These are phyloP conservation scores for Microcebus ravelobensis DNA, from an alignment of 2,113 vertebrate genomes.

Conservation along the genomic window DNA sequence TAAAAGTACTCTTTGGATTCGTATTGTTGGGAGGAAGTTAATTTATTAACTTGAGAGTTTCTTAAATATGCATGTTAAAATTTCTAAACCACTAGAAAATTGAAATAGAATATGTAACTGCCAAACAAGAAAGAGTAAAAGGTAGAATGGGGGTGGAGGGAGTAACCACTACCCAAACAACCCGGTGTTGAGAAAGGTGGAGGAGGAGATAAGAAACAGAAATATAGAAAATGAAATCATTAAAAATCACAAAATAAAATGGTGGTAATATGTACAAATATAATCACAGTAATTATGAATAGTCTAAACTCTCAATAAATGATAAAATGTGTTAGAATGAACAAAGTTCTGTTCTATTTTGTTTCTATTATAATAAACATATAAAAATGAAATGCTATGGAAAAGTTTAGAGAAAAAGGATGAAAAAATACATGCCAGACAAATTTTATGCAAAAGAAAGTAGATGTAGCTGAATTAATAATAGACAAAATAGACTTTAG, in stretches of 20 bases:
- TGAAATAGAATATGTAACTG: not conserved
- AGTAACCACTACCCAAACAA: not conserved
- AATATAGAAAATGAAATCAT: not conserved
- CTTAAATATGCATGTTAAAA: conserved; percentile 34
- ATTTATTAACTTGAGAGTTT: not conserved
- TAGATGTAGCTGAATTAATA: not conserved
- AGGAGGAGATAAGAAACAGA: not conserved
- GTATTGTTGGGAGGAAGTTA: not conserved
- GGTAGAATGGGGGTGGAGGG: not conserved
- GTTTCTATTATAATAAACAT: not conserved
- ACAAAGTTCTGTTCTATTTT: not conserved
- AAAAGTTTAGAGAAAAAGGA: not conserved
- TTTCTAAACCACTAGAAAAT: not conserved
- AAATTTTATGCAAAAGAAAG: not conserved
- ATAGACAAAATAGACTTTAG: not conserved
- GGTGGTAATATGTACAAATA: not conserved
- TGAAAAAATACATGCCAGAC: not conserved
- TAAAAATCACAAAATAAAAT: not conserved
- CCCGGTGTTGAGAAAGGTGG: not conserved
- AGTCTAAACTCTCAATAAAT: not conserved
- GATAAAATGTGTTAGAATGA: not conserved
- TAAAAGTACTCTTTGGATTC: not conserved
- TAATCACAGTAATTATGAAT: conserved; percentile 2
- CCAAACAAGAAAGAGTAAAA: not conserved
- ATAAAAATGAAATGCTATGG: not conserved